phyloP scores from a whole-genome alignment of 2,113 vertebrate genomes.

The Isurus oxyrinchus region DNA sequence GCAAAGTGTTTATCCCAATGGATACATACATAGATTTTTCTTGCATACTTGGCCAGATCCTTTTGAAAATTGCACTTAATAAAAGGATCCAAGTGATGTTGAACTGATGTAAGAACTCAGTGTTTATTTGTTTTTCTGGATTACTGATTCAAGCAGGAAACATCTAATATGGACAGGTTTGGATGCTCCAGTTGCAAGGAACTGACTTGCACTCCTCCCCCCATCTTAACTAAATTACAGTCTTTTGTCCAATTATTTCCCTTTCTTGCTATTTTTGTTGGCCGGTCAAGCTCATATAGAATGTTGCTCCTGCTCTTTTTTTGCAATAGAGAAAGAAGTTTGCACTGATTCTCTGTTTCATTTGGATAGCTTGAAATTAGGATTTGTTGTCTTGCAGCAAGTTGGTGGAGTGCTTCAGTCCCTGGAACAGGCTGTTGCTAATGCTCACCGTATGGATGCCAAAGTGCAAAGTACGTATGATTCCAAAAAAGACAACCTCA shows the following conservation, averaged over 20 bases:
- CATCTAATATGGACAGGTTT: not conserved
- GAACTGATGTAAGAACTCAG: not conserved
- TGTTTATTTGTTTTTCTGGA: not conserved
- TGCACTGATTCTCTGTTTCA: not conserved
- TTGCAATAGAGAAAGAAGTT: not conserved
- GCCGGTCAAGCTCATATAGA: not conserved
- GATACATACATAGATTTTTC: not conserved
- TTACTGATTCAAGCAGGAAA: not conserved
- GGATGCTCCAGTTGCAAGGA: not conserved
- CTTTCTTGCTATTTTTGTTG: not conserved
- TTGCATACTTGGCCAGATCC: not conserved
- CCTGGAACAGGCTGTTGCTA: constrained; percentile 68
- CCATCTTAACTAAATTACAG: not conserved
- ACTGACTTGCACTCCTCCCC: too few relatives aligned
- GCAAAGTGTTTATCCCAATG: not conserved
- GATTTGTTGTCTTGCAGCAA: constrained; percentile 57
- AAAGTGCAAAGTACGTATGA: constrained; percentile 79
- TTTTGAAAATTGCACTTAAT: not conserved
- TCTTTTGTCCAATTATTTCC: not conserved
- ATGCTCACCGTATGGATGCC: constrained; percentile 68
- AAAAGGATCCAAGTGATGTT: not conserved
- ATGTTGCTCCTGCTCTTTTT: not conserved
- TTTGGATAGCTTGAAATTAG: not conserved
- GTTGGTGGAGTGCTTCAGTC: constrained; percentile 58
- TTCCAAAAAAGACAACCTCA: constrained; percentile 79